Conservation (phyloP, 1,140 invertebrate species). For the Chironomus tepperi region DNA sequence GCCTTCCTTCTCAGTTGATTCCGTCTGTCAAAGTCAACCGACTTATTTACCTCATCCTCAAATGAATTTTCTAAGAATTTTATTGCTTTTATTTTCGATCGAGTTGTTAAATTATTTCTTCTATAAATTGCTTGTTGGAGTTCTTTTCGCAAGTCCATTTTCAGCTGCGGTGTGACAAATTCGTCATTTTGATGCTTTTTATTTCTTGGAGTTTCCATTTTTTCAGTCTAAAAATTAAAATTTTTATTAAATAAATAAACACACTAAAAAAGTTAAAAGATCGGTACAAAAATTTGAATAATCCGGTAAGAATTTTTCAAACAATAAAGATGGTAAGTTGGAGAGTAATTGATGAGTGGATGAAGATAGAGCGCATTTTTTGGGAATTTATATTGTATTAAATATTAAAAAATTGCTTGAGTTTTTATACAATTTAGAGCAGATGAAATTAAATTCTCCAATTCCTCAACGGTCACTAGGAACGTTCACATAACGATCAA, state of each 20-base stretch:
- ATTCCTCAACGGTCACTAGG: too few relatives aligned
- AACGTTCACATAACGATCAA: too few relatives aligned
- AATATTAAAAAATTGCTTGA: too few relatives aligned
- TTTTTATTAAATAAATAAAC: slow-evolving; percentile 3
- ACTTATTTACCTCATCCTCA: background rate
- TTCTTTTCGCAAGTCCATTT: slow-evolving; percentile 9
- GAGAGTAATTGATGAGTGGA: too few relatives aligned
- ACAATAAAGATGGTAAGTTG: too few relatives aligned
- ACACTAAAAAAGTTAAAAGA: background rate
- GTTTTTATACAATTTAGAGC: too few relatives aligned
- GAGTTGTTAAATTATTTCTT: background rate
- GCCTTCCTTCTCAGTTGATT: slow-evolving; percentile 34
- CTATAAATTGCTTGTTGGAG: background rate
- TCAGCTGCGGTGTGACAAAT: background rate
- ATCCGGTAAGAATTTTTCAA: too few relatives aligned
- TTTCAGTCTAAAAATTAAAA: background rate
- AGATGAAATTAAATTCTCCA: too few relatives aligned
- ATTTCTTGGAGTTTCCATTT: background rate
- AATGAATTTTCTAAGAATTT: background rate
- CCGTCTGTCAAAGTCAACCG: background rate
- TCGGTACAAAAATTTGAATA: too few relatives aligned
- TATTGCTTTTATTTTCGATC: background rate
- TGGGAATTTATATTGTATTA: too few relatives aligned
- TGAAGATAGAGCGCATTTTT: too few relatives aligned
- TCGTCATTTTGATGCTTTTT: background rate